Percentiles rank a stretch among this genome's conserved stretches.
These are phyloP conservation scores for Colletes gigas DNA, from an alignment of 1,140 invertebrate genomes.

Conservation along the genomic window DNA sequence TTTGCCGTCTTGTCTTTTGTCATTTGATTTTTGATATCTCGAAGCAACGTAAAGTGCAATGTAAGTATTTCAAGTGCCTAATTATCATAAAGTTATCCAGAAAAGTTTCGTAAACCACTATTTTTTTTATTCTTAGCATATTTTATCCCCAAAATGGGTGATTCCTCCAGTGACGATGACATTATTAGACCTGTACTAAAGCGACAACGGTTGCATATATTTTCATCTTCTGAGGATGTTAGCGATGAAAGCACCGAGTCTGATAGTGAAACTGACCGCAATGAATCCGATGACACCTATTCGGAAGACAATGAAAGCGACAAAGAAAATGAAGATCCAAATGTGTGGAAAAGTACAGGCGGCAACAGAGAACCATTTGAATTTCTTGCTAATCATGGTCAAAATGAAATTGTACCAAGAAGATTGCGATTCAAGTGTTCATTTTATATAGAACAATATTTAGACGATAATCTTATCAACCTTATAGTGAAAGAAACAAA, in stretches of 20 bases:
- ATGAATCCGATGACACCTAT: too few species aligned
- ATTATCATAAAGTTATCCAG: neutral
- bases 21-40: too few species aligned
- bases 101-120: constrained; percentile 2
- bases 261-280: too few species aligned
- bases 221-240: too few species aligned
- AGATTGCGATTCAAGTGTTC: neutral
- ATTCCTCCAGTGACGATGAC: too few species aligned
- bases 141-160: constrained; percentile 1
- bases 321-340: neutral
- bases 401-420: neutral
- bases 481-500: neutral
- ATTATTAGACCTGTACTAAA: too few species aligned
- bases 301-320: neutral
- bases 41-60: too few species aligned
- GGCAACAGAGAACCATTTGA: neutral
- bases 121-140: neutral
- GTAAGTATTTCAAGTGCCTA: too few species aligned
- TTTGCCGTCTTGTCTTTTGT: too few species aligned
- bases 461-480: neutral
- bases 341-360: neutral
- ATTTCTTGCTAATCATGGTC: neutral
- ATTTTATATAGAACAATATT: neutral
- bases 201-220: too few species aligned
- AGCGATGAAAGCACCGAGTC: too few species aligned